Evolutionary conservation across 2,888 invertebrate genomes (phyloP), one percentile per base, ranked within the genome.

Genomic region (Agrotis exclamationis): DNA sequence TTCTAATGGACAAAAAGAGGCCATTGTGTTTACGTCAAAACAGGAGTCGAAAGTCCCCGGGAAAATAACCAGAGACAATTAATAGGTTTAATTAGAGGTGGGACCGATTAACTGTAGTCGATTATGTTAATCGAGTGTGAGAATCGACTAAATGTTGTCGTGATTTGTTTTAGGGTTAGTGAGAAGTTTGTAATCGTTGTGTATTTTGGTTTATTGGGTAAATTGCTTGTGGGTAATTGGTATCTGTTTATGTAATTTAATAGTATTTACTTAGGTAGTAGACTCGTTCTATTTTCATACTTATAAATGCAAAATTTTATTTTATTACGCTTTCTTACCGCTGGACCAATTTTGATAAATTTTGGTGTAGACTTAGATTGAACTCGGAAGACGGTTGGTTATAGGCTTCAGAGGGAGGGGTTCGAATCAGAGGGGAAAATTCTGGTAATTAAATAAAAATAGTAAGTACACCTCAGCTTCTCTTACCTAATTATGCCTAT

Each of bases 21-120:
- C 66, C 76, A 81, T 85, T 84, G 84, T 85, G 66, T 69, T 22
- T 44, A 57, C 74, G 84, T 84, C 84, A 85, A 83, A 85, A 85
- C 84, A 83, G 64, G 79, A 75, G 73, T 76, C 65, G 73, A 79
- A 81, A 85, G 59, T 79, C 81, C 62, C 63, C 22, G 54, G 69
- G 74, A 79, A 83, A 75, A 77, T 80, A 84, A 77, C 54, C 76
- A 72, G 69, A 65, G 28, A 72, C 73, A 83, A 83, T 84, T 72
- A 84, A 83, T 82, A 65, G 63, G 60, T 56, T 63, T 57, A 70
- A 74, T 79, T 77, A 77, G 83, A 63, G 80, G 73, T 77, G 77
- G 66, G 77, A 64, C 47, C 51, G 69, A 64, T 69, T 60, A 67
- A 48, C 70, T 75, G 65, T 70, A 70, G 56, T 79, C 76, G 79